Base-by-base conservation (phyloP, 2,888 invertebrate species). In the Sericinus montela region DNA sequence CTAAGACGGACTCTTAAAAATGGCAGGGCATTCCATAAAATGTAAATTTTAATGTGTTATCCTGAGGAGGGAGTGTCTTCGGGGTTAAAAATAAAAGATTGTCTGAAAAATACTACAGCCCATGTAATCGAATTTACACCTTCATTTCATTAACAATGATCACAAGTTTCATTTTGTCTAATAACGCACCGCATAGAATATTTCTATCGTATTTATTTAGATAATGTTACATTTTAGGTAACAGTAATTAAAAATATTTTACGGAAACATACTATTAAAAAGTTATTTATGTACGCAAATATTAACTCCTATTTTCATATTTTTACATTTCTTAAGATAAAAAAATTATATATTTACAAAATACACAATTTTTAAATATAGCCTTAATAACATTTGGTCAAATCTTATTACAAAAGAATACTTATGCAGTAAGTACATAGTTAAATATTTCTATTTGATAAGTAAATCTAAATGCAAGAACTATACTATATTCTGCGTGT, bases 41-140 rank as follows among this genome's bases (percentile, higher is more conserved):
- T n/a, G n/a, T n/a, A n/a, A n/a, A n/a, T n/a, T n/a, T n/a, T n/a
- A n/a, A n/a, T n/a, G n/a, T n/a, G n/a, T n/a, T n/a, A n/a, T n/a
- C n/a, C n/a, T n/a, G n/a, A n/a, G n/a, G n/a, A n/a, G n/a, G n/a
- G n/a, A n/a, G n/a, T 19, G 19, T 19, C 2, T 19, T 19, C 5
- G 19, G 19, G 5, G n/a, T n/a, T n/a, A 19, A 5, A 11, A 32
- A 32, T 32, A 13, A 11, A 32, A 32, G 32, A 32, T 3, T 6
- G 67, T 76, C 70, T 74, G 73, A 75, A 86, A 88, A 88, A 84
- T 83, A 85, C 88, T 88, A 87, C 87, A 84, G 84, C 82, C 86
- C 86, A 85, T 88, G 80, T 87, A 87, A 84, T 86, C 80, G 72
- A 86, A 88, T 85, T 86, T 85, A 84, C 79, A 86, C 85, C 83